phyloP scores from a whole-genome alignment of 2,113 vertebrate species.

The Perccottus glenii region DNA sequence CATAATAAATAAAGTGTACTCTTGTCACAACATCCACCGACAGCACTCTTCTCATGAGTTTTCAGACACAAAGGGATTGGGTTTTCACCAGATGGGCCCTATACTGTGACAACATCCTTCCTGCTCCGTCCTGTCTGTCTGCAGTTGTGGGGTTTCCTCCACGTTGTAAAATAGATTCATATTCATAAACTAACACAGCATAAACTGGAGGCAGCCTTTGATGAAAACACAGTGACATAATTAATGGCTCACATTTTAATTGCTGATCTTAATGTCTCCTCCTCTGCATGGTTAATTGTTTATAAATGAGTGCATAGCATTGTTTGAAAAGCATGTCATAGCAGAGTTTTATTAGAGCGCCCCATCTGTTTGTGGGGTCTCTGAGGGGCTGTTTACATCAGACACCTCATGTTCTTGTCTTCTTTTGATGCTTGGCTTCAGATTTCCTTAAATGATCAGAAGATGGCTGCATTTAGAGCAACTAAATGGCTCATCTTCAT shows the following conservation, averaged over 20 bases:
- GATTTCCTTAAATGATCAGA: slow-evolving; percentile 27
- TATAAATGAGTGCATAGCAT: slow-evolving; percentile 31
- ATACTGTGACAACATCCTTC: no score
- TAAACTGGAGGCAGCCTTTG: neutral
- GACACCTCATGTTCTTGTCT: slow-evolving; percentile 45
- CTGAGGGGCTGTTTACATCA: slow-evolving; percentile 33
- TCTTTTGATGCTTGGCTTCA: slow-evolving; percentile 21
- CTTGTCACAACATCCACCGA: no score
- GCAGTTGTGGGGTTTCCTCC: neutral
- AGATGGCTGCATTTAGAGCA: slow-evolving; percentile 14
- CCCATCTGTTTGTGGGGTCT: slow-evolving; percentile 51
- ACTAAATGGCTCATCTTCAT: neutral
- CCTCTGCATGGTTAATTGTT: slow-evolving; percentile 30
- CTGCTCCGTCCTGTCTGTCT: neutral
- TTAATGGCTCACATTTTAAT: slow-evolving; percentile 40
- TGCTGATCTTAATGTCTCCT: slow-evolving; percentile 21
- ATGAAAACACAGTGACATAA: slow-evolving; percentile 16
- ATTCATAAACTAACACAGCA: neutral
- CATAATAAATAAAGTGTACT: no score
- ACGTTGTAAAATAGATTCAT: neutral
- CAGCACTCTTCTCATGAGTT: no score
- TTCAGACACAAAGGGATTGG: neutral
- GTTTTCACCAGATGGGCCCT: neutral
- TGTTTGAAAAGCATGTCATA: slow-evolving; percentile 40
- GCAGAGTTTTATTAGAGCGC: slow-evolving; percentile 49